Evolutionary conservation across 2,797 vertebrate genomes (phyloP).

Genomic region (Luscinia megarhynchos): DNA sequence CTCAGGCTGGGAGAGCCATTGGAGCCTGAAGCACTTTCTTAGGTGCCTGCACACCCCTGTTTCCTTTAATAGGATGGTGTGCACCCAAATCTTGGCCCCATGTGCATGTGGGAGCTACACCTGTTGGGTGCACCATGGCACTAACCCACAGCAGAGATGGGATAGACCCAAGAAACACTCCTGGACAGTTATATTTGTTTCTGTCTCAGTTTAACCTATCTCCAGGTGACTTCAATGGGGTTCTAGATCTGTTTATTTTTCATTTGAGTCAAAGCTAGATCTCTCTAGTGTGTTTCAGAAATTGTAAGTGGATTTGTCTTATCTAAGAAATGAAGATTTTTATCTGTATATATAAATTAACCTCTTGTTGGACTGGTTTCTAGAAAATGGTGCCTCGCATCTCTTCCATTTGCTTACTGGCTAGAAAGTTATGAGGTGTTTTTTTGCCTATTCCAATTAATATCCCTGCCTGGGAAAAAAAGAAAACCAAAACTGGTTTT

Average conservation of each 20-base stretch:
- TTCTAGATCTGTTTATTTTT: background rate
- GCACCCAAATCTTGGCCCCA: background rate
- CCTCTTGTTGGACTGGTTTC: background rate
- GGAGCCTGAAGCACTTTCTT: background rate
- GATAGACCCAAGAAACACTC: background rate
- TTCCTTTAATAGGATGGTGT: background rate
- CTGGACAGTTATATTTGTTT: background rate
- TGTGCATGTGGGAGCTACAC: rapidly evolving
- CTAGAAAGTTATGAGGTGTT: background rate
- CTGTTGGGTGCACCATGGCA: rapidly evolving
- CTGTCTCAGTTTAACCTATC: rapidly evolving
- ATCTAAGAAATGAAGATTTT: background rate
- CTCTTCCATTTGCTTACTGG: background rate
- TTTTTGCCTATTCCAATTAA: background rate
- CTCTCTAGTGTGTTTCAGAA: background rate
- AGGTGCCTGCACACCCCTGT: background rate
- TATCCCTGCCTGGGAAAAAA: background rate
- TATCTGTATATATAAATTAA: background rate
- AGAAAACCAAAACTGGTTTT: rapidly evolving
- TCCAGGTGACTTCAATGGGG: background rate
- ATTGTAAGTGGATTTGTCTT: background rate
- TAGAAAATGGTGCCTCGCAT: rapidly evolving
- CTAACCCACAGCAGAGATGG: background rate
- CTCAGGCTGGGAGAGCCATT: background rate
- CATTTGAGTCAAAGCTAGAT: background rate